phyloP scores from a whole-genome alignment of 2,113 vertebrate species.

The Notothenia coriiceps region DNA sequence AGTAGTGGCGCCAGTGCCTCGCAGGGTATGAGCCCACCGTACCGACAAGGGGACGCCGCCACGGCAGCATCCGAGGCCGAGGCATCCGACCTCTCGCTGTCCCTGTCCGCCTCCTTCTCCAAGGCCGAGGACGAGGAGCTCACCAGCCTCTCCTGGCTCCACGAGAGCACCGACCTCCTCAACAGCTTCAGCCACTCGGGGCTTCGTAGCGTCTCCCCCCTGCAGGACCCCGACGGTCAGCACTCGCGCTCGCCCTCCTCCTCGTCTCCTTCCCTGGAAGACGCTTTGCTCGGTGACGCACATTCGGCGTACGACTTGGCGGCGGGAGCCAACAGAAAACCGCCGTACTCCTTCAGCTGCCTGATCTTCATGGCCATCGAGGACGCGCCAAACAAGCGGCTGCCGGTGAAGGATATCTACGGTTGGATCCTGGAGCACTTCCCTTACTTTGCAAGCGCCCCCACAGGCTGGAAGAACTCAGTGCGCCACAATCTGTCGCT shows the following conservation, averaged over 20 bases:
- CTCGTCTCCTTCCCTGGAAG: conserved; percentile 78
- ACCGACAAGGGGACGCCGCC: conserved; percentile 83
- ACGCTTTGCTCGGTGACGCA: conserved; percentile 74
- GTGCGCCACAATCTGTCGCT: conserved; percentile 97
- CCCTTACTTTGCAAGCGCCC: conserved; percentile 96
- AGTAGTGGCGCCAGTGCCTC: conserved; percentile 92
- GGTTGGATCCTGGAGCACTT: conserved; percentile 99
- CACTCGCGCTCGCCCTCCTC: conserved; percentile 89
- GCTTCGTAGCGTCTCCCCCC: conserved; percentile 94
- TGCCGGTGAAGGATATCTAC: conserved; percentile 99
- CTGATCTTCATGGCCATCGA: conserved; percentile 99
- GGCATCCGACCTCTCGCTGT: conserved; percentile 92
- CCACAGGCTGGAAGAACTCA: conserved; percentile 99
- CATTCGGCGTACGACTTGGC: conserved; percentile 90
- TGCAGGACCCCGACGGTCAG: conserved; percentile 92
- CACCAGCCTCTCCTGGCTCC: conserved; percentile 98
- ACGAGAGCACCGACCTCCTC: conserved; percentile 96
- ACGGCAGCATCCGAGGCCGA: conserved; percentile 89
- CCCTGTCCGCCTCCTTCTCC: conserved; percentile 90
- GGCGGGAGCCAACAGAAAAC: conserved; percentile 94
- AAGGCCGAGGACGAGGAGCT: conserved; percentile 93
- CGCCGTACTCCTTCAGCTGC: conserved; percentile 99
- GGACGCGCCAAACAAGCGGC: conserved; percentile 95
- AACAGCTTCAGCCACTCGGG: conserved; percentile 97
- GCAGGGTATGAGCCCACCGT: conserved; percentile 91